Conservation (phyloP, 2,113 vertebrate species). For the Callionymus lyra region DNA sequence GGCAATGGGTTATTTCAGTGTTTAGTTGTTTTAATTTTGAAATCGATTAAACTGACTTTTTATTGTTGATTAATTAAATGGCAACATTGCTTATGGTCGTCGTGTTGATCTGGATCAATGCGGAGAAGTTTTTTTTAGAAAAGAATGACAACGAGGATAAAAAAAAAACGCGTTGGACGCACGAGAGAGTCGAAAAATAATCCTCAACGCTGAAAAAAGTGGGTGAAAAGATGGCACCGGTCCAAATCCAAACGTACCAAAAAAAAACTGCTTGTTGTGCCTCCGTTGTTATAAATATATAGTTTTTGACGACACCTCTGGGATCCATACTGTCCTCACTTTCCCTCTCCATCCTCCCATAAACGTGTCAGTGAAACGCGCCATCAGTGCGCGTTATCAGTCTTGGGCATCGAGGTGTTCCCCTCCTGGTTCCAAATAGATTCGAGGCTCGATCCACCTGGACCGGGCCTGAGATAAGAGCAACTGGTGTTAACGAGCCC, state of each 20-base stretch:
- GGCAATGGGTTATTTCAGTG: no score
- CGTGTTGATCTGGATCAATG: no score
- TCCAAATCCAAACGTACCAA: slow-evolving; percentile 17
- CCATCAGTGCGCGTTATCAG: slow-evolving; percentile 49
- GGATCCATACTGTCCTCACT: slow-evolving; percentile 43
- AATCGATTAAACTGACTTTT: no score
- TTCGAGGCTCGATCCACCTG: slow-evolving; percentile 69
- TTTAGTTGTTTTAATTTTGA: no score
- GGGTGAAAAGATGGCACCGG: slow-evolving; percentile 9
- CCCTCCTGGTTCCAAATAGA: slow-evolving; percentile 62
- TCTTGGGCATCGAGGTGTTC: slow-evolving; percentile 39
- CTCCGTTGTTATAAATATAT: slow-evolving; percentile 14
- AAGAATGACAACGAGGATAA: no score
- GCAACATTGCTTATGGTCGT: no score
- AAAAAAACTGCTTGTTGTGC: slow-evolving; percentile 13
- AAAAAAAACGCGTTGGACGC: no score
- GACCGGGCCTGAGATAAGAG: slow-evolving; percentile 86
- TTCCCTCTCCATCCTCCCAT: slow-evolving; percentile 29
- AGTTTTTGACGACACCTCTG: slow-evolving; percentile 23
- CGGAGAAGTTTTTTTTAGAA: no score
- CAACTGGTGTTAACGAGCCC: slow-evolving; percentile 86
- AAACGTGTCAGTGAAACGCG: slow-evolving; percentile 48
- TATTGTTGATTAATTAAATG: no score
- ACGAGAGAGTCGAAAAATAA: no score
- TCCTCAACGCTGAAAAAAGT: slow-evolving; percentile 9